Evolutionary conservation across 2,797 vertebrate species (phyloP).

Genomic region (Cyprinodon diabolis): DNA sequence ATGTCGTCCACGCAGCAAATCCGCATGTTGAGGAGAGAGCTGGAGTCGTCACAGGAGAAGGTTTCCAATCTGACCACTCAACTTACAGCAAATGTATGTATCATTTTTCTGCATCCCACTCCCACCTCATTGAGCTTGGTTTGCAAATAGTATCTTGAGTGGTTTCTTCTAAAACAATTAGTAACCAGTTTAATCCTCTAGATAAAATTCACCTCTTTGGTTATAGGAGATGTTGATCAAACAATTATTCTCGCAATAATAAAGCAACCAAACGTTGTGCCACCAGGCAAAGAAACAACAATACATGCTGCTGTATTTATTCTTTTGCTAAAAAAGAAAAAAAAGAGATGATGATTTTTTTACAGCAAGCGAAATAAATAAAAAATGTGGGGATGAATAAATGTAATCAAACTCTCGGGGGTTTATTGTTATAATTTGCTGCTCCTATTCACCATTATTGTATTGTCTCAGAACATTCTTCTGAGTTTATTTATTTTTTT

Average conservation of each 20-base stretch:
- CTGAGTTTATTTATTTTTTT: no score
- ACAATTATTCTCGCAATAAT: neutral
- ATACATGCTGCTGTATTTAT: neutral
- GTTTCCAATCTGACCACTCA: conserved; percentile 93
- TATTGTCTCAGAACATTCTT: no score
- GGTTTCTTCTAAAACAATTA: neutral
- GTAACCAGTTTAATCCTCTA: neutral
- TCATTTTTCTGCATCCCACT: neutral
- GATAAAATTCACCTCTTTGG: neutral
- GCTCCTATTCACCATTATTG: no score
- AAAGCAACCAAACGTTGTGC: neutral
- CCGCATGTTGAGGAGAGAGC: conserved; percentile 91
- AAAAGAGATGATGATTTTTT: no score
- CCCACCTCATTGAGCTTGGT: neutral
- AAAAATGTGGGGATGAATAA: neutral
- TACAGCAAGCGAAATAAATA: neutral
- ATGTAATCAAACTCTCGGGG: neutral
- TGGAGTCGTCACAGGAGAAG: conserved; percentile 97
- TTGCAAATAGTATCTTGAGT: neutral
- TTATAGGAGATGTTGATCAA: neutral
- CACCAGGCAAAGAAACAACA: neutral
- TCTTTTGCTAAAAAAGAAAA: no score
- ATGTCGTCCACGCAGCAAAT: conserved; percentile 86
- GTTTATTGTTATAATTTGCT: neutral
- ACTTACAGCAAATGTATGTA: conserved; percentile 92